phyloP scores from a whole-genome alignment of 2,888 invertebrate genomes.

The Cantharis nigra region DNA sequence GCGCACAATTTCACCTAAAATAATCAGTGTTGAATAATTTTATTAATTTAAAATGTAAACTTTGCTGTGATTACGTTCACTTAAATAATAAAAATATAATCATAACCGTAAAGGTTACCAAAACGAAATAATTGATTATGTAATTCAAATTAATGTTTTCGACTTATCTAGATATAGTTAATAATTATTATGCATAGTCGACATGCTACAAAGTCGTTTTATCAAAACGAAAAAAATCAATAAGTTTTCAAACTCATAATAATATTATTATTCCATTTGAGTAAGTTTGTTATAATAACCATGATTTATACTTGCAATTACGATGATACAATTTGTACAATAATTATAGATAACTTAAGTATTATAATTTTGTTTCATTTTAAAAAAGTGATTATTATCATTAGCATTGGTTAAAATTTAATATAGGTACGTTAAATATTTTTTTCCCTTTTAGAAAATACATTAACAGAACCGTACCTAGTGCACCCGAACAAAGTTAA shows the following conservation, averaged over 20 bases:
- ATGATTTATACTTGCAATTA: no score
- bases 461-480: no score
- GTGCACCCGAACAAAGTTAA: no score
- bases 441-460: no score
- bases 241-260: neutral
- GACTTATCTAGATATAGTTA: neutral
- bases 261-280: no score
- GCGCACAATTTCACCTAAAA: neutral
- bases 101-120: neutral
- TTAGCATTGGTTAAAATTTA: no score
- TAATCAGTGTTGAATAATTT: neutral
- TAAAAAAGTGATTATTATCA: no score
- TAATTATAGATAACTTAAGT: no score
- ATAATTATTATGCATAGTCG: neutral
- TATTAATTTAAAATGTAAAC: neutral
- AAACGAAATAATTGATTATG: neutral
- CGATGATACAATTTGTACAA: no score
- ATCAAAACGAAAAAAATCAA: neutral
- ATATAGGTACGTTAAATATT: no score
- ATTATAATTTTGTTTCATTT: no score
- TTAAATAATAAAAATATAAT: neutral
- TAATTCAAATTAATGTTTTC: neutral
- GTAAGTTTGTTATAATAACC: no score
- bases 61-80: neutral
- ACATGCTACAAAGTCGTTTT: neutral